Percentiles rank a stretch among this genome's conserved stretches.
These are phyloP conservation scores for Eilema depressum DNA, from an alignment of 2,888 invertebrate species.

Conservation along the genomic window DNA sequence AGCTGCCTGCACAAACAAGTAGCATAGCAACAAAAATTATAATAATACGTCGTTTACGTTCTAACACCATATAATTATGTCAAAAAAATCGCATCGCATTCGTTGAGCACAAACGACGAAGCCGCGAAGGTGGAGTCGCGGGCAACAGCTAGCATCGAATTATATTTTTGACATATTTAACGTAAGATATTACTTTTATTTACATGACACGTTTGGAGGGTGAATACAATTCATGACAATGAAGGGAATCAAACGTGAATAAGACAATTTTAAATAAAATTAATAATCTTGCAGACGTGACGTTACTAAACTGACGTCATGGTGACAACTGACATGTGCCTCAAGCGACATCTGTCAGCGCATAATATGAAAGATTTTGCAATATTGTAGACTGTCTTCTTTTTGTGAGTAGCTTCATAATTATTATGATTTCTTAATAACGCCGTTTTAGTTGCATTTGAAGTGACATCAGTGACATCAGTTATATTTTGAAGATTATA, in stretches of 20 bases:
- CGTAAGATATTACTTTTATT: neutral
- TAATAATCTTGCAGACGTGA: conserved; percentile 51
- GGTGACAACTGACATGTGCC: conserved; percentile 52
- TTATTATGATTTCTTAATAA: neutral
- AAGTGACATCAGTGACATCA: too few species aligned
- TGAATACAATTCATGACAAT: neutral
- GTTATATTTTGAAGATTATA: too few species aligned
- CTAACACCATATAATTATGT: too few species aligned
- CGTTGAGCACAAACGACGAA: too few species aligned
- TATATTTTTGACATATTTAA: neutral
- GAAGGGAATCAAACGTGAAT: conserved; percentile 27
- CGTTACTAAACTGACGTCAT: conserved; percentile 51
- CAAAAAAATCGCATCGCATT: too few species aligned
- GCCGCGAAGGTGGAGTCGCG: too few species aligned
- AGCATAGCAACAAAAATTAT: too few species aligned
- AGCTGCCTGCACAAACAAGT: too few species aligned
- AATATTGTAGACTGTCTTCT: conserved; percentile 38
- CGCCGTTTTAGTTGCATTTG: neutral
- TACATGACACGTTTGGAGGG: neutral
- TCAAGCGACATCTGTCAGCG: conserved; percentile 56
- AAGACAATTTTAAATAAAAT: conserved; percentile 45
- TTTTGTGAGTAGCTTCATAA: conserved; percentile 14
- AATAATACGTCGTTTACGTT: too few species aligned
- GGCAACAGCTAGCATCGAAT: too few species aligned
- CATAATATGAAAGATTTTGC: conserved; percentile 39